Evolutionary conservation across 2,113 vertebrate genomes (phyloP), one percentile per base, ranked within the genome.

Genomic region (Chaenocephalus aceratus): DNA sequence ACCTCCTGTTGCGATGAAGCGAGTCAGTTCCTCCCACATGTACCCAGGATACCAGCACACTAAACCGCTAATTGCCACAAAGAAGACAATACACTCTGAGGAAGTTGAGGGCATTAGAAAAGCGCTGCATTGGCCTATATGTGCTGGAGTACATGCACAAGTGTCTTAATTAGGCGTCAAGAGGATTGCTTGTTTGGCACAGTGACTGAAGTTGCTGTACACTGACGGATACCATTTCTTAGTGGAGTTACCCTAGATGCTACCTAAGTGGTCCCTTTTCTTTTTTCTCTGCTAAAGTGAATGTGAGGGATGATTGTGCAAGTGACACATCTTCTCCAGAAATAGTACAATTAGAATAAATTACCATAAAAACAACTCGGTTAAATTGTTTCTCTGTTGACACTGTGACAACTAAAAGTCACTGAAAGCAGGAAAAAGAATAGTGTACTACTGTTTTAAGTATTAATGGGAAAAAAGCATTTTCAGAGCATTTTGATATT

Each of bases 31-130:
- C 41, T 79, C 67, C 66, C 69, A 66, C 71, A 53, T 56, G 18
- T 44, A 36, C 30, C 68, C 57, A 1, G n/a, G 30, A 68, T 80
- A 51, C 15, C 56, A 58, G 64, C 54, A 21, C 60, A 59, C 46
- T 69, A 69, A 77, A 63, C 56, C 46, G 48, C 80, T 85, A 77
- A 88, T 84, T 89, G 76, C 52, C 59, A 45, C 71, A 45, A 59
- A 86, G 69, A 76, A 65, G 46, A 84, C 34, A 53, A 79, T 54
- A 59, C 21, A 64, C 61, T 15, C 15, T 23, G 14, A 66, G 64
- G 49, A 74, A 58, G 70, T 75, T 52, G 6, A 74, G 26, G 46
- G 21, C 46, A 51, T 64, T 51, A 52, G 26, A 23, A 61, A 62
- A 70, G 46, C 26, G 36, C 15, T 30, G 14, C 4, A 30, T n/a